Evolutionary conservation across 2,113 vertebrate species (phyloP).

Genomic region (Tapirus terrestris): DNA sequence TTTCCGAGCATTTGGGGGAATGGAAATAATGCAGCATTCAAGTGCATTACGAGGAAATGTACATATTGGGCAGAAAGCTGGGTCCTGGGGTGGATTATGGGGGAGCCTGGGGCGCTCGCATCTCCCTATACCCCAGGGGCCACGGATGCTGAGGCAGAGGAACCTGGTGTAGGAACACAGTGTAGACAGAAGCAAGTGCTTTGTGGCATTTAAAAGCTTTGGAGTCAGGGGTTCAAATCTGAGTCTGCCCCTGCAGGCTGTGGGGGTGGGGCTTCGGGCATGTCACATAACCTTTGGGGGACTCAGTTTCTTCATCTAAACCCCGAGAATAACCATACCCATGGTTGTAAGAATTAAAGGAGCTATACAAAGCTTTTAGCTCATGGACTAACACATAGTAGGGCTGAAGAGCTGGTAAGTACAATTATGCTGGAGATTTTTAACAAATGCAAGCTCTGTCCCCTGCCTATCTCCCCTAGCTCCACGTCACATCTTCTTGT

Average conservation of each 20-base stretch:
- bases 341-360: not conserved
- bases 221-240: not conserved
- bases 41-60: not conserved
- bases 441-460: not conserved
- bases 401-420: not conserved
- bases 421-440: not conserved
- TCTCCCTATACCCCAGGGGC: not conserved
- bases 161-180: not conserved
- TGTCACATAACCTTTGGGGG: not conserved
- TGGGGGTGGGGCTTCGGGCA: not conserved
- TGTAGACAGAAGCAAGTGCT: not conserved
- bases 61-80: not conserved
- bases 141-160: not conserved
- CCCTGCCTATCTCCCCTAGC: not conserved
- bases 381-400: not conserved
- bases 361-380: not conserved
- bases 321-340: not conserved
- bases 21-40: not conserved
- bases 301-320: not conserved
- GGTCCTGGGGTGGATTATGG: too few relatives aligned
- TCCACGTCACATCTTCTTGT: not conserved
- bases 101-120: not conserved
- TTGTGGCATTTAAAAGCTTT: not conserved
- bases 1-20: slow-evolving; percentile 18
- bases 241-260: not conserved